These are phyloP conservation scores for Lasioglossum baleicum DNA, from an alignment of 1,140 invertebrate genomes.

Conservation along the genomic window DNA sequence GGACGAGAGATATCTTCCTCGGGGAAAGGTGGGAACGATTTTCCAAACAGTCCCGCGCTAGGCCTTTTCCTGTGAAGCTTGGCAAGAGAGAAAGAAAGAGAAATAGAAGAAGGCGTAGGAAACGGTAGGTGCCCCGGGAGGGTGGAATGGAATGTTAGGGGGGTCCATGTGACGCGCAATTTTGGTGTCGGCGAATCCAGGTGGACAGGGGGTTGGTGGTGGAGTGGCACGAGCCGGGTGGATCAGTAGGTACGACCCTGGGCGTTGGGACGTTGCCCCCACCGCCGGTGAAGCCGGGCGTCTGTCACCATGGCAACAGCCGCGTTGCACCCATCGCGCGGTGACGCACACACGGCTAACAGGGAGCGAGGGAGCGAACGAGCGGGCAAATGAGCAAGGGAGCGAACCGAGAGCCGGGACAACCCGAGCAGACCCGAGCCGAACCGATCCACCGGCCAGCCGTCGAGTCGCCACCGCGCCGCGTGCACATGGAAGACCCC, in stretches of 20 bases:
- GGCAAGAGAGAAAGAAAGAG: too few relatives aligned
- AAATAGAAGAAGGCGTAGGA: too few relatives aligned
- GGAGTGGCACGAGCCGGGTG: conserved; percentile 51
- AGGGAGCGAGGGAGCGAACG: neutral
- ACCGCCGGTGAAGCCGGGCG: conserved; percentile 75
- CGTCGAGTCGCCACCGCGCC: neutral
- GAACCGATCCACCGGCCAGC: too few relatives aligned
- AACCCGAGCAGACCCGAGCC: too few relatives aligned
- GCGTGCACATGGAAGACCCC: conserved; percentile 19
- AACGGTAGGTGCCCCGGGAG: too few relatives aligned
- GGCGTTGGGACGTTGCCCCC: conserved; percentile 77
- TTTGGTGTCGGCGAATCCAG: conserved; percentile 25
- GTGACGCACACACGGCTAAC: conserved; percentile 36
- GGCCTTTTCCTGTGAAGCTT: too few relatives aligned
- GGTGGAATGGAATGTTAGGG: too few relatives aligned
- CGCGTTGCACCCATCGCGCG: conserved; percentile 75
- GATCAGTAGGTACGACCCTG: conserved; percentile 75
- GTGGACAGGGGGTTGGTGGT: conserved; percentile 51
- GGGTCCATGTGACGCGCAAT: conserved; percentile 35
- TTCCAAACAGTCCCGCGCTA: too few relatives aligned
- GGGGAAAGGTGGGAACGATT: too few relatives aligned
- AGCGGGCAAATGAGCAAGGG: neutral
- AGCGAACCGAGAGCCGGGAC: neutral
- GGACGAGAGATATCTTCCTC: neutral
- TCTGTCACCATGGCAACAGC: conserved; percentile 80